Conservation (phyloP, 2,888 invertebrate genomes). For the Oscheius sp. region DNA sequence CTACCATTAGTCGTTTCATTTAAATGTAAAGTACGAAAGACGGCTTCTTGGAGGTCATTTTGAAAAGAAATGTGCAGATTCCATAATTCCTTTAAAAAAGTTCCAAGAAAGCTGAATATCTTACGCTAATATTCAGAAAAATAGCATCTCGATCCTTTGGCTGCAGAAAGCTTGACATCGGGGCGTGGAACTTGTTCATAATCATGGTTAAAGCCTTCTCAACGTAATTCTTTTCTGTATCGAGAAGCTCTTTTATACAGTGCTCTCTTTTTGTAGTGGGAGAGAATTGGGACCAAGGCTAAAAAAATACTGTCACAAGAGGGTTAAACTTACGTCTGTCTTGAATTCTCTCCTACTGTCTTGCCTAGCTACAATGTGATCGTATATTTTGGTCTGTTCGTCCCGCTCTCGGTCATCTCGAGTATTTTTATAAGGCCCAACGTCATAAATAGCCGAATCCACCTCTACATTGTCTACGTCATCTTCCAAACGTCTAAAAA, state of each 20-base stretch:
- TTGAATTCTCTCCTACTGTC: slow-evolving; percentile 38
- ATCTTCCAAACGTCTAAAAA: slow-evolving; percentile 37
- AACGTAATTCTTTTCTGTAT: slow-evolving; percentile 95
- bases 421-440: slow-evolving; percentile 5
- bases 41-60: slow-evolving; percentile 53
- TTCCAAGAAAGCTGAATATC: not conserved
- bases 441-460: slow-evolving; percentile 27
- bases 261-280: slow-evolving; percentile 86
- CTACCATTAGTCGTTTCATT: slow-evolving; percentile 30
- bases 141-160: slow-evolving; percentile 80
- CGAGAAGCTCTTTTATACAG: slow-evolving; percentile 82
- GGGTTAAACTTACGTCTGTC: slow-evolving; percentile 36
- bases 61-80: slow-evolving; percentile 46
- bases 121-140: slow-evolving; percentile 88
- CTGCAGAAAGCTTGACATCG: slow-evolving; percentile 78
- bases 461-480: slow-evolving; percentile 48
- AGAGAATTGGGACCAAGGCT: slow-evolving; percentile 52
- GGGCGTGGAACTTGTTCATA: slow-evolving; percentile 71
- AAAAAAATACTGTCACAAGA: slow-evolving; percentile 18
- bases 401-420: slow-evolving; percentile 4
- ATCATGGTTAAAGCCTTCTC: slow-evolving; percentile 80
- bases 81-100: slow-evolving; percentile 42
- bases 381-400: slow-evolving; percentile 47
- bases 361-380: slow-evolving; percentile 47
- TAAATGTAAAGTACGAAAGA: slow-evolving; percentile 48